Evolutionary conservation across 1,140 invertebrate species (phyloP).

Genomic region (Leguminivora glycinivorella): DNA sequence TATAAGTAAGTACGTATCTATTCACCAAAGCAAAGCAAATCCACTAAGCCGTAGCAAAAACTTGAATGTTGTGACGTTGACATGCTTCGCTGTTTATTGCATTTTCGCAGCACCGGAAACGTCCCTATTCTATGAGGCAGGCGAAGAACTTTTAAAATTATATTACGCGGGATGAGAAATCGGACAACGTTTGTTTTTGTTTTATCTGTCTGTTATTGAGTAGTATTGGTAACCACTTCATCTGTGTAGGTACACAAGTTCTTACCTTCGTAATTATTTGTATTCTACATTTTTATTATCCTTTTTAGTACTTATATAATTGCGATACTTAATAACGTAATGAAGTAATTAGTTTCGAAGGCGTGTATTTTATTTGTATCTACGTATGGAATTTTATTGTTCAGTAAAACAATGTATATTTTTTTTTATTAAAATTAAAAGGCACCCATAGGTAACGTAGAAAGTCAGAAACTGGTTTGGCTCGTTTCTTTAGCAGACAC

Average conservation of each 20-base stretch:
- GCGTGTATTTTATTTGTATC: no score
- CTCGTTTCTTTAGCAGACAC: constrained; percentile 37
- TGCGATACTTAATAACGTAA: no score
- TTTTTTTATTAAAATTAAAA: neutral
- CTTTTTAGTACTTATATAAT: no score
- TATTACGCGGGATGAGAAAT: neutral
- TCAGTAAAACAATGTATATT: no score
- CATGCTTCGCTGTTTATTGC: constrained; percentile 4
- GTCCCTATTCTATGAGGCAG: neutral
- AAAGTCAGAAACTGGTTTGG: constrained; percentile 10
- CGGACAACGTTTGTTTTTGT: neutral
- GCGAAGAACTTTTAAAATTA: neutral
- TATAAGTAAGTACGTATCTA: neutral
- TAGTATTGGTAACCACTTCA: neutral
- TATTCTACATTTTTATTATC: no score
- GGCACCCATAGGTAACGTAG: neutral
- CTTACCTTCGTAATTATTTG: no score
- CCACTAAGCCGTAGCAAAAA: constrained; percentile 3
- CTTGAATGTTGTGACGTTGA: constrained; percentile 12
- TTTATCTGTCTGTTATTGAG: neutral
- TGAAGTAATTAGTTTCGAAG: no score
- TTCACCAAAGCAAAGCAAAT: neutral
- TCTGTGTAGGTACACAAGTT: no score
- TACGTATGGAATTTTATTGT: no score
- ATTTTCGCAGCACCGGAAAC: constrained; percentile 1